Evolutionary conservation across 2,113 vertebrate genomes (phyloP).

Genomic region (Zapus hudsonius): DNA sequence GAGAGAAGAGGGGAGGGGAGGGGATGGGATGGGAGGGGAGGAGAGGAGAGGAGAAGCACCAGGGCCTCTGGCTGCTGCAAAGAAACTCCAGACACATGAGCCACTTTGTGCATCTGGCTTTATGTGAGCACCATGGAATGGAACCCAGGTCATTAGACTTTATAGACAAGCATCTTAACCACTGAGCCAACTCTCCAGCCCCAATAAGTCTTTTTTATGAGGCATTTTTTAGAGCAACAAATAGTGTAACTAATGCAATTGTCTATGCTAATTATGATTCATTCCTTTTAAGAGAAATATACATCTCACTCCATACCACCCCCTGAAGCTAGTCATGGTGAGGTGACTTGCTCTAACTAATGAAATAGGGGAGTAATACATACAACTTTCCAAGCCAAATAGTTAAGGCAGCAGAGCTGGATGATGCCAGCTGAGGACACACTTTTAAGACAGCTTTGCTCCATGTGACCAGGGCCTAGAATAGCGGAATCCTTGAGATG

Average conservation of each 20-base stretch:
- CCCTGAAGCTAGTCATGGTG: neutral
- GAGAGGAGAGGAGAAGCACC: too few species aligned
- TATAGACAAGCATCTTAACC: too few species aligned
- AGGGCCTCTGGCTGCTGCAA: too few species aligned
- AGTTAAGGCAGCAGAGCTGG: too few species aligned
- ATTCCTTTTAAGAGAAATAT: neutral
- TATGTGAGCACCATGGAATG: too few species aligned
- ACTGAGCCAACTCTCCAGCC: too few species aligned
- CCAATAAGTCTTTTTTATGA: neutral
- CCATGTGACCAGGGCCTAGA: neutral
- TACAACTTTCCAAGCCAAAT: neutral
- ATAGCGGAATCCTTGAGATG: neutral
- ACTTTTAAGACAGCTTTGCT: neutral
- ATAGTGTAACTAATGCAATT: neutral
- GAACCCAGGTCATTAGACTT: too few species aligned
- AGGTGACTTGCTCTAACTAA: slow-evolving; percentile 7
- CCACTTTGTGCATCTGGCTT: too few species aligned
- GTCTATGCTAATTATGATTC: neutral
- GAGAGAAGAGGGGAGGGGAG: too few species aligned
- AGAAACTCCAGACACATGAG: too few species aligned
- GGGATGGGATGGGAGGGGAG: too few species aligned
- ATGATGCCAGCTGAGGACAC: neutral
- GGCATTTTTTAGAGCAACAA: neutral
- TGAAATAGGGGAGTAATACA: neutral
- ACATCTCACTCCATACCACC: neutral